Evolutionary conservation across 2,113 vertebrate genomes (phyloP).

Genomic region (Raphicerus campestris): DNA sequence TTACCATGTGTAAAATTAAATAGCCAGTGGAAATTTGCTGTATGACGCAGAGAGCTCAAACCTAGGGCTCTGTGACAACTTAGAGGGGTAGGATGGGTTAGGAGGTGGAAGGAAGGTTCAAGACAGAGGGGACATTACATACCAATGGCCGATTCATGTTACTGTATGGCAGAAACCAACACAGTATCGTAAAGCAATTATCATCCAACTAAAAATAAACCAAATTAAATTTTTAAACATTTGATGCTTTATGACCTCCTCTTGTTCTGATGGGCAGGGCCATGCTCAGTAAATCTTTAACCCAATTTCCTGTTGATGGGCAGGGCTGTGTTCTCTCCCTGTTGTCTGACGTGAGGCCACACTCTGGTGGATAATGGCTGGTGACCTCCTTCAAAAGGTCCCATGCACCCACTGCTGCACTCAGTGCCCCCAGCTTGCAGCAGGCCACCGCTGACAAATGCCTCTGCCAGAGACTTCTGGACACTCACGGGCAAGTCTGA

Average conservation of each 20-base stretch:
- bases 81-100: background rate
- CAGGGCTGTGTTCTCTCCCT: background rate
- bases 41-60: background rate
- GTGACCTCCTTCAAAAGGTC: background rate
- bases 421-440: background rate
- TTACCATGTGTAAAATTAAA: background rate
- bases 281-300: background rate
- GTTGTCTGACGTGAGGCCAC: background rate
- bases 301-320: background rate
- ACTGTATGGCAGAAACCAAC: background rate
- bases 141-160: background rate
- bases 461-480: background rate
- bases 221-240: background rate
- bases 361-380: background rate
- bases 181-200: background rate
- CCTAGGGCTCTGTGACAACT: background rate
- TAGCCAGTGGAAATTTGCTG: background rate
- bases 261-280: background rate
- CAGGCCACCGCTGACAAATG: background rate
- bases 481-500: background rate
- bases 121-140: background rate
- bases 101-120: background rate
- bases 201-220: background rate
- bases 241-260: background rate
- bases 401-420: background rate